Evolutionary conservation across 2,888 invertebrate species (phyloP), one percentile per base, ranked within the genome.

Genomic region (Pyrrhia umbra): DNA sequence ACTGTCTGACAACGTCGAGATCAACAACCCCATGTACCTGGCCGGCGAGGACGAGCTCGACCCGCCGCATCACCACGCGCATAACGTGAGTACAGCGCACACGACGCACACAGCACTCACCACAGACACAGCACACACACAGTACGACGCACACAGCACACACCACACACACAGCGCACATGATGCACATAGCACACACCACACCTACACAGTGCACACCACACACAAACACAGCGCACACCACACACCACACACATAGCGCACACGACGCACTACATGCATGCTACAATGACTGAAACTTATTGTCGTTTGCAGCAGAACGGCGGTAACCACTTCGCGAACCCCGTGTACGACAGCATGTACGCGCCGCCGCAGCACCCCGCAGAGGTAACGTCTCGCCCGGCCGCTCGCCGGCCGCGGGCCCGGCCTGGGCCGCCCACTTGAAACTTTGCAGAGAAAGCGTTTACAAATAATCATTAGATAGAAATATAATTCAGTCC

Each of bases 281-380:
- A 30, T n/a, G n/a, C n/a, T n/a, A n/a, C n/a, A n/a, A n/a, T n/a
- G n/a, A n/a, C n/a, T n/a, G n/a, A n/a, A n/a, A n/a, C n/a, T n/a
- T n/a, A n/a, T n/a, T n/a, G n/a, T n/a, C n/a, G n/a, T n/a, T 68
- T 63, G 10, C 58, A 61, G 2, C 89, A 95, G 94, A 92, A 90
- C 70, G 96, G 96, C 73, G 97, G 97, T 25, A 90, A 89, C 74
- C 97, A 98, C 91, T 98, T 98, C 94, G 97, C 97, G 18, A 98
- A 98, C 92, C 98, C 98, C 0, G 97, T 98, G 46, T 98, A 98
- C 92, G 98, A 98, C 84, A 97, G 97, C 51, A 96, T 97, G 95
- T 98, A 97, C 90, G 95, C 95, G 74, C 87, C 91, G 69, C 88
- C 80, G 63, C 88, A 85, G 72, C 69, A 73, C 66, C 88, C 90